Percentiles rank a stretch among this genome's conserved stretches.
Evolutionary conservation across 2,888 invertebrate species (phyloP).

Genomic region (Dynastes tityus): DNA sequence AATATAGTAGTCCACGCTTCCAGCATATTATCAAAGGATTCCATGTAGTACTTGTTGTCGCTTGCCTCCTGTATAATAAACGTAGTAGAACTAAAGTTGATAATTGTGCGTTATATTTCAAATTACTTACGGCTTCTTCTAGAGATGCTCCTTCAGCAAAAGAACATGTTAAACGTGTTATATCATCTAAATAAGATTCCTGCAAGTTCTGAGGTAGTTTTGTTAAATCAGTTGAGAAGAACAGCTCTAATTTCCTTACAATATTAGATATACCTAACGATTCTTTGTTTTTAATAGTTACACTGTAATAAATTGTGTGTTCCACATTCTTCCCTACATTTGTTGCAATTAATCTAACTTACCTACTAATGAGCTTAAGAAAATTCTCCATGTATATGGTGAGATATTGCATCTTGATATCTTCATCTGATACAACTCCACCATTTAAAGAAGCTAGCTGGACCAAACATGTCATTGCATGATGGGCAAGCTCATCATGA

Average conservation of each 20-base stretch:
- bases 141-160: slow-evolving; percentile 78
- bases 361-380: slow-evolving; percentile 76
- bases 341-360: slow-evolving; percentile 55
- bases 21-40: slow-evolving; percentile 80
- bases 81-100: neutral
- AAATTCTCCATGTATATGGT: slow-evolving; percentile 76
- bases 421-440: slow-evolving; percentile 71
- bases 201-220: slow-evolving; percentile 71
- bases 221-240: slow-evolving; percentile 73
- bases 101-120: neutral
- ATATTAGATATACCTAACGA: slow-evolving; percentile 80
- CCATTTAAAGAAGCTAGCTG: slow-evolving; percentile 84
- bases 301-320: slow-evolving; percentile 66
- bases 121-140: slow-evolving; percentile 76
- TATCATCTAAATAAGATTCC: slow-evolving; percentile 75
- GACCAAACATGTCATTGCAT: slow-evolving; percentile 86
- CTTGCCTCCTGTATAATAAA: slow-evolving; percentile 65
- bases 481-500: slow-evolving; percentile 82
- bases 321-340: neutral
- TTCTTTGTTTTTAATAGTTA: slow-evolving; percentile 78
- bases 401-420: slow-evolving; percentile 74
- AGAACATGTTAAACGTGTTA: slow-evolving; percentile 77
- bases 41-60: slow-evolving; percentile 75
- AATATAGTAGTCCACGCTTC: slow-evolving; percentile 79
- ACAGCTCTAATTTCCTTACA: slow-evolving; percentile 76